phyloP scores from a whole-genome alignment of 2,888 invertebrate genomes.

The Tipula confusa region DNA sequence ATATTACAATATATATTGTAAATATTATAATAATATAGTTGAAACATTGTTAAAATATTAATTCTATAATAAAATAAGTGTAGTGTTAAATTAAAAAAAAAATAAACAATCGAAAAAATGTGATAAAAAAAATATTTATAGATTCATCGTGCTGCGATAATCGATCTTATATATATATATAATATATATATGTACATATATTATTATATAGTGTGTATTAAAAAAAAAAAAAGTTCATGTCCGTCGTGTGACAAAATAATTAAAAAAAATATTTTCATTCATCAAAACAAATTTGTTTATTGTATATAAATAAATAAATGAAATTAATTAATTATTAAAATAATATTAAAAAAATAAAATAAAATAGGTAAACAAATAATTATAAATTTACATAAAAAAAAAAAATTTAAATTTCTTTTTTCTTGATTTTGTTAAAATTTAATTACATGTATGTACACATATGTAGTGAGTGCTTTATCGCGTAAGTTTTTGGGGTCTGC shows the following conservation, averaged over 20 bases:
- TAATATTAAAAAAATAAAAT: slow-evolving; percentile 12
- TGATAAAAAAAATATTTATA: slow-evolving; percentile 29
- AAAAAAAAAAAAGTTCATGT: neutral
- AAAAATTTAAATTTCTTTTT: neutral
- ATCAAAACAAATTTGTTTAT: neutral
- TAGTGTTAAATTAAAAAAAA: slow-evolving; percentile 4
- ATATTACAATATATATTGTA: neutral
- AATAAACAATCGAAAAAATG: slow-evolving; percentile 20
- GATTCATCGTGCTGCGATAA: slow-evolving; percentile 31
- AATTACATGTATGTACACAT: neutral
- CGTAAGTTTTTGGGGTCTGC: slow-evolving; percentile 5
- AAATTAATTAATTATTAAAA: neutral
- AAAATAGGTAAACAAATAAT: slow-evolving; percentile 27
- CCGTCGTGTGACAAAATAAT: slow-evolving; percentile 26
- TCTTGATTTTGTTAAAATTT: neutral
- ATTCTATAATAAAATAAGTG: neutral
- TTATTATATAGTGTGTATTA: neutral
- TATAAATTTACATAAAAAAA: slow-evolving; percentile 27
- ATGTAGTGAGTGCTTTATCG: neutral
- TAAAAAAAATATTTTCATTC: neutral
- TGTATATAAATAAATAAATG: neutral
- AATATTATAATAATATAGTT: neutral
- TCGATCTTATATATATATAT: slow-evolving; percentile 28
- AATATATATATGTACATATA: neutral
- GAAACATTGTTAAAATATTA: neutral